Conservation (phyloP, 2,797 vertebrate genomes). For the Megaceryle alcyon region DNA sequence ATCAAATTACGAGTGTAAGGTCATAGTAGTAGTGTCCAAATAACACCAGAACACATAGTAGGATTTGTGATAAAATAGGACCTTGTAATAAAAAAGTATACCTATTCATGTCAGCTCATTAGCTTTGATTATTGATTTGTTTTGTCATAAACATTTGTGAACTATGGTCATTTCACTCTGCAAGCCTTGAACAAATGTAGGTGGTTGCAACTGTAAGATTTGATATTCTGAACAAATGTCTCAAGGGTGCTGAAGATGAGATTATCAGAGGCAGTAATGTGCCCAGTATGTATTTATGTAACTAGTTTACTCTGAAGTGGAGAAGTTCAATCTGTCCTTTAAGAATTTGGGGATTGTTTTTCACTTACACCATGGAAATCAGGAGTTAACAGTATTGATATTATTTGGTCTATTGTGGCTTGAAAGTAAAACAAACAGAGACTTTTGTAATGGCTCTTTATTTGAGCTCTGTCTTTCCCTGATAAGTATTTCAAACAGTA, state of each 20-base stretch:
- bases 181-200: background rate
- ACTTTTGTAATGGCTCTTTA: background rate
- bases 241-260: background rate
- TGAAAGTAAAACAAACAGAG: background rate
- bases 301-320: background rate
- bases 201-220: background rate
- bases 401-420: background rate
- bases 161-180: background rate
- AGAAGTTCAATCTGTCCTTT: background rate
- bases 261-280: background rate
- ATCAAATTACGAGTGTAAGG: background rate
- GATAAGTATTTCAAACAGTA: background rate
- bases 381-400: background rate
- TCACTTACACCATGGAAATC: background rate
- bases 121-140: background rate
- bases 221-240: background rate
- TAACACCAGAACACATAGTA: background rate
- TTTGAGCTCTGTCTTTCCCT: background rate
- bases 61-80: background rate
- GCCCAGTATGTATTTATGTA: background rate
- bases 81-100: background rate
- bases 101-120: background rate
- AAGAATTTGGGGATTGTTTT: background rate
- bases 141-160: background rate
- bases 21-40: background rate